phyloP scores from a whole-genome alignment of 2,888 invertebrate genomes.

The Diaprepes abbreviatus region DNA sequence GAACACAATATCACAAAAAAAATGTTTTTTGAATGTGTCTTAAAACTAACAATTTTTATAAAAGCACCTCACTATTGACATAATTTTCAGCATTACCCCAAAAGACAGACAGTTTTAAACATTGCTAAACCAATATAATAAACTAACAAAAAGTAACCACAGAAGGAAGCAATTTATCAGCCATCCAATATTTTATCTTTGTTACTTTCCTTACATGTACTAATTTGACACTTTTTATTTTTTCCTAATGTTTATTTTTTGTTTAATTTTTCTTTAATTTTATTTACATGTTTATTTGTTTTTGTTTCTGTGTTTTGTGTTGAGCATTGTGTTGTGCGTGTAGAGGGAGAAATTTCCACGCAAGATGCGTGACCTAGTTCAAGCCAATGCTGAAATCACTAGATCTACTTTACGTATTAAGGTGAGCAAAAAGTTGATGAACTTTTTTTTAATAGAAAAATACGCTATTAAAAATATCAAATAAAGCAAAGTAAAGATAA shows the following conservation, averaged over 20 bases:
- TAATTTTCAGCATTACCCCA: background rate
- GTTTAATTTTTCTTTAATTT: conserved; percentile 10
- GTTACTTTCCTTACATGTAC: background rate
- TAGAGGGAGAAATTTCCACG: conserved; percentile 84
- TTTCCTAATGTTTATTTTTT: conserved; percentile 7
- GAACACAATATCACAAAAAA: no score
- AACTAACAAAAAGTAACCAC: conserved; percentile 15
- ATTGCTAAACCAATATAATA: background rate
- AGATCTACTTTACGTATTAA: conserved; percentile 55
- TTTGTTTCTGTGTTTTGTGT: conserved; percentile 63
- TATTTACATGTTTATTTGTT: conserved; percentile 68
- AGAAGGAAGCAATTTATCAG: background rate
- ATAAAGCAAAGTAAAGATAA: no score
- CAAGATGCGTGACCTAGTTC: conserved; percentile 85
- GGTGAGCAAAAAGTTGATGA: conserved; percentile 62
- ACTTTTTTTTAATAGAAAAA: no score
- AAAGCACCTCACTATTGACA: no score
- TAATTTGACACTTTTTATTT: conserved; percentile 13
- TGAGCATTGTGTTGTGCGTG: conserved; percentile 61
- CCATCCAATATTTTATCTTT: background rate
- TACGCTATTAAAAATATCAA: no score
- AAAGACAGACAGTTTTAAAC: background rate
- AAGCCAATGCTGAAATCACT: conserved; percentile 62
- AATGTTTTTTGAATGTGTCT: no score
- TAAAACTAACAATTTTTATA: no score